Conservation (phyloP, 1,140 invertebrate genomes). For the Drosophila sproati region DNA sequence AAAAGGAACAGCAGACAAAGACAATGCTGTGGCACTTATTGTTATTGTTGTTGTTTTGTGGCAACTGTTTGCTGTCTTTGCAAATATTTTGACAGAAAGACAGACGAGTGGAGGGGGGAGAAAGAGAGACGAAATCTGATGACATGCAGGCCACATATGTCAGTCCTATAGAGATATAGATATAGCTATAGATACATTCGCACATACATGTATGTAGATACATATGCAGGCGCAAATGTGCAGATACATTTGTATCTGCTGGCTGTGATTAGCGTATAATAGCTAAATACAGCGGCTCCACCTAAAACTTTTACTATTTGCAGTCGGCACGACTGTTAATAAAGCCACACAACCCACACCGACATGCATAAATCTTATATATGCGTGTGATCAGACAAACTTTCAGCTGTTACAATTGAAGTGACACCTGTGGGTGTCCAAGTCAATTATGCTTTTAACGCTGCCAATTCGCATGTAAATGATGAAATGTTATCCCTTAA, state of each 20-base stretch:
- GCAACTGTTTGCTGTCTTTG: conserved; percentile 65
- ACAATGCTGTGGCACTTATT: conserved; percentile 7
- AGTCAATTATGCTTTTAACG: too few species aligned
- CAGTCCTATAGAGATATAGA: conserved; percentile 14
- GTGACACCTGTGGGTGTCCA: background rate
- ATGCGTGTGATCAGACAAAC: too few species aligned
- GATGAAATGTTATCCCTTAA: too few species aligned
- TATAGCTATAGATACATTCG: background rate
- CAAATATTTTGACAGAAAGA: conserved; percentile 77
- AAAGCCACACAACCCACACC: background rate
- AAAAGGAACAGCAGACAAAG: conserved; percentile 3
- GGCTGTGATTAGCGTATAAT: conserved; percentile 32
- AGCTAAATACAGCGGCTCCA: conserved; percentile 39
- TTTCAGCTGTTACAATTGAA: too few species aligned
- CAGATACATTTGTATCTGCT: conserved; percentile 23
- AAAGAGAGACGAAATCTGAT: conserved; percentile 38
- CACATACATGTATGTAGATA: background rate
- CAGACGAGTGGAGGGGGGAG: conserved; percentile 20
- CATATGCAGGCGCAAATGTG: conserved; percentile 3
- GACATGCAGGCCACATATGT: conserved; percentile 52
- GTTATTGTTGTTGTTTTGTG: conserved; percentile 19
- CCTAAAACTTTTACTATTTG: conserved; percentile 6
- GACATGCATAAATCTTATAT: too few species aligned
- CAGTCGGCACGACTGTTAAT: conserved; percentile 3
- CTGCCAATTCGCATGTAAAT: too few species aligned